Evolutionary conservation across 2,797 vertebrate species (phyloP).

Genomic region (Danio kyathit): DNA sequence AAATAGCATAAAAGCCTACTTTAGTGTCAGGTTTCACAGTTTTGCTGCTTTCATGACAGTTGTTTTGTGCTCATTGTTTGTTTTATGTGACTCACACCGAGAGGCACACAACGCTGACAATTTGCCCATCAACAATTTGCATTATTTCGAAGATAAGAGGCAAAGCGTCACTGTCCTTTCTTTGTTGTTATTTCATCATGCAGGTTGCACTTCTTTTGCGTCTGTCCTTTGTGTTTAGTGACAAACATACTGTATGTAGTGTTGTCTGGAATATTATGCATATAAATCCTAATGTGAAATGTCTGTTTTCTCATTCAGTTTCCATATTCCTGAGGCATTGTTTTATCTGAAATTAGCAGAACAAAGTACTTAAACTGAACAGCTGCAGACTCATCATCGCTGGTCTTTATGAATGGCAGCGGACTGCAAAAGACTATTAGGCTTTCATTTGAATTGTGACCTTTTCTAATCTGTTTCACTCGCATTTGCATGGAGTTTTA

Average conservation of each 20-base stretch:
- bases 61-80: slow-evolving; percentile 17
- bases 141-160: slow-evolving; percentile 67
- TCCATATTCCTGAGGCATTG: neutral
- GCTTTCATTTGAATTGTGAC: slow-evolving; percentile 62
- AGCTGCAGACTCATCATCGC: neutral
- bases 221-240: neutral
- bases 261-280: neutral
- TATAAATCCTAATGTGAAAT: neutral
- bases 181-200: slow-evolving; percentile 57
- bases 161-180: slow-evolving; percentile 64
- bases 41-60: neutral
- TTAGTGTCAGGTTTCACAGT: no score
- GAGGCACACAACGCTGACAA: neutral
- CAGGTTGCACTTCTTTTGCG: slow-evolving; percentile 14
- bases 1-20: no score
- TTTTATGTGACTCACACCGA: slow-evolving; percentile 34
- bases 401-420: slow-evolving; percentile 14
- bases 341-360: neutral
- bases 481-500: slow-evolving; percentile 64
- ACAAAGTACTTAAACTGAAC: slow-evolving; percentile 5
- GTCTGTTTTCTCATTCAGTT: neutral
- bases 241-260: neutral
- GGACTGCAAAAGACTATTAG: neutral
- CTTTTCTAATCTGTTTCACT: slow-evolving; percentile 59
- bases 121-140: slow-evolving; percentile 65